Evolutionary conservation across 2,888 invertebrate species (phyloP).

Genomic region (Lordiphosa andalusiaca): DNA sequence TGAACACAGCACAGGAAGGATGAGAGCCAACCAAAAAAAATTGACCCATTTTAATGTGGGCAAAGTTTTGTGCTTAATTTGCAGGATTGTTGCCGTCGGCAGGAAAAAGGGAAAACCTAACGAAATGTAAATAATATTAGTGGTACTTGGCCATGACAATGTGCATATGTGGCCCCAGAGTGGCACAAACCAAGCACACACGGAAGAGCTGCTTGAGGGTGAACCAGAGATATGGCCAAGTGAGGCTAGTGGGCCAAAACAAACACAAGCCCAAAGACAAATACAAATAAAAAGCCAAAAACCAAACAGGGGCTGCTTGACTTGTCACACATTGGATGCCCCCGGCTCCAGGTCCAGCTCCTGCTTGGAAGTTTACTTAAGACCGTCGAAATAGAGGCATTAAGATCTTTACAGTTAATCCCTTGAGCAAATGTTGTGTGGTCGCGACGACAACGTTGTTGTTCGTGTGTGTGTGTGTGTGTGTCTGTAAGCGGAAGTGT

Average conservation of each 20-base stretch:
- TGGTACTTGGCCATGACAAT: constrained; percentile 74
- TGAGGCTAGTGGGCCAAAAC: constrained; percentile 64
- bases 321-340: constrained; percentile 59
- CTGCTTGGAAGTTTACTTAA: constrained; percentile 73
- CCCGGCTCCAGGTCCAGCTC: not conserved
- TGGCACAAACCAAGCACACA: constrained; percentile 50
- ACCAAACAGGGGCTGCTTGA: constrained; percentile 58
- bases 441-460: constrained; percentile 57
- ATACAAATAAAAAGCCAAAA: constrained; percentile 66
- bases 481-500: constrained; percentile 8
- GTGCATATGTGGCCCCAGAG: constrained; percentile 68
- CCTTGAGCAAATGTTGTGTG: constrained; percentile 76
- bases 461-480: constrained; percentile 23
- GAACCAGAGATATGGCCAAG: constrained; percentile 21
- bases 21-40: constrained; percentile 17
- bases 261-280: constrained; percentile 66
- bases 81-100: constrained; percentile 58
- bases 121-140: constrained; percentile 73
- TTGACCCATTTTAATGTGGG: constrained; percentile 17
- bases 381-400: constrained; percentile 76
- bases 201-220: constrained; percentile 51
- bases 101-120: constrained; percentile 53
- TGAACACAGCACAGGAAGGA: constrained; percentile 28
- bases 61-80: constrained; percentile 58
- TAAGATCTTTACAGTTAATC: constrained; percentile 78